A percentile compares a stretch with the other conserved stretches of the same genome.
These are phyloP conservation scores for Cyrtorhinus lividipennis DNA, from an alignment of 1,140 invertebrate species.

Conservation along the genomic window DNA sequence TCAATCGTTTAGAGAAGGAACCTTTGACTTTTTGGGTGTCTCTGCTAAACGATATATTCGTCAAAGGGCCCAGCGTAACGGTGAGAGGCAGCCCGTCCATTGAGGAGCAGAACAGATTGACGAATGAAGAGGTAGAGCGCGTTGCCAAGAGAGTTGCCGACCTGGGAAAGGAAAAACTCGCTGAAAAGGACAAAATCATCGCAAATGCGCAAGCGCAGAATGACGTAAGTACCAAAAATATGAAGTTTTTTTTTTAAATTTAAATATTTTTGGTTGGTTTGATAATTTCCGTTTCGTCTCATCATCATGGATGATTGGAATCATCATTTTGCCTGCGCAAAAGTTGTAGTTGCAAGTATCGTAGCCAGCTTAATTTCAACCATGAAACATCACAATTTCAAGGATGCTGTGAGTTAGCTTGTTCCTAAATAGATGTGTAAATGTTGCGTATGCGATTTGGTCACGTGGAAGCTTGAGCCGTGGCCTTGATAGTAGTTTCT, in stretches of 20 bases:
- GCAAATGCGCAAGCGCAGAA: conserved; percentile 56
- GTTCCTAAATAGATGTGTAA: too few species aligned
- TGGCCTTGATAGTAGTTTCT: too few species aligned
- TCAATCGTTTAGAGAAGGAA: conserved; percentile 47
- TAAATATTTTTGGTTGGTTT: conserved; percentile 2
- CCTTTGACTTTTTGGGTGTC: conserved; percentile 52
- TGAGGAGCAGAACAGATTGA: conserved; percentile 41
- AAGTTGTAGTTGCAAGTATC: too few species aligned
- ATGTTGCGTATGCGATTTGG: too few species aligned
- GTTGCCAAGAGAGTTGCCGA: conserved; percentile 43
- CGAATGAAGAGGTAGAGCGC: conserved; percentile 48
- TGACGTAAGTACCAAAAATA: conserved; percentile 44
- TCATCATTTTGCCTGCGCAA: too few species aligned
- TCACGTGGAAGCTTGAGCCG: too few species aligned
- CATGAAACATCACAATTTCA: too few species aligned
- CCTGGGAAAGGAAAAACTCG: conserved; percentile 53
- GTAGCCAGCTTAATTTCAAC: too few species aligned
- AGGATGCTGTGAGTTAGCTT: too few species aligned
- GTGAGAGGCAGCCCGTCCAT: conserved; percentile 41
- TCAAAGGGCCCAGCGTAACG: conserved; percentile 38
- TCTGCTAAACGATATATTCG: conserved; percentile 54
- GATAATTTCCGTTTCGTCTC: background rate
- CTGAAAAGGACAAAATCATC: conserved; percentile 43
- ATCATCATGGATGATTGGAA: too few species aligned
- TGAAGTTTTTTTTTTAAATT: background rate